Evolutionary conservation across 92 coral and sea anemone species (phyloP).

Genomic region (Epizoanthus fatuus): DNA sequence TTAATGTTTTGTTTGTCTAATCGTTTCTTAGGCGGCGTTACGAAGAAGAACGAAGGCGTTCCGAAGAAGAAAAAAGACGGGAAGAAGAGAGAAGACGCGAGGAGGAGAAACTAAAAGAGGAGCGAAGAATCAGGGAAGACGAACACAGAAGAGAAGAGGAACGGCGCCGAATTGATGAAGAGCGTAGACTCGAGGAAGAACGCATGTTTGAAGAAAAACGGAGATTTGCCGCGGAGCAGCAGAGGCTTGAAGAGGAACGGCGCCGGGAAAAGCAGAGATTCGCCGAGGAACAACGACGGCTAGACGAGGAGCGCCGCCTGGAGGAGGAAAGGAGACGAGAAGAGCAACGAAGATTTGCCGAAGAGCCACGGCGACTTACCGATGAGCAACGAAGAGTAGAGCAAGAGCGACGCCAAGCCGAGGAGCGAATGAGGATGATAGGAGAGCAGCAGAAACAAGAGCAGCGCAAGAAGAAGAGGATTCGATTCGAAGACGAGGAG

Average conservation of each 20-base stretch:
- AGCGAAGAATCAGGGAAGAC: slow-evolving; percentile 44
- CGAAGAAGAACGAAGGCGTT: slow-evolving; percentile 58
- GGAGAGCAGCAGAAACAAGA: slow-evolving; percentile 62
- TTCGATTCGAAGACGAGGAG: slow-evolving; percentile 77
- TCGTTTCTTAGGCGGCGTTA: slow-evolving; percentile 33
- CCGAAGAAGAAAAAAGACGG: slow-evolving; percentile 58
- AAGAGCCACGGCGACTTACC: slow-evolving; percentile 47
- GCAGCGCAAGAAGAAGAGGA: slow-evolving; percentile 55
- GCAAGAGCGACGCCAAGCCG: slow-evolving; percentile 74
- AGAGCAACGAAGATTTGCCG: slow-evolving; percentile 63
- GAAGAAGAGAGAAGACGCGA: slow-evolving; percentile 62
- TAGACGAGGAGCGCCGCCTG: slow-evolving; percentile 68
- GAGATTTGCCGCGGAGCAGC: slow-evolving; percentile 75
- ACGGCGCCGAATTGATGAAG: slow-evolving; percentile 54
- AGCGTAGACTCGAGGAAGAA: slow-evolving; percentile 54
- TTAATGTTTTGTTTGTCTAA: background rate
- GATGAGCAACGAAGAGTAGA: slow-evolving; percentile 71
- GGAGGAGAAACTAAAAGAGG: slow-evolving; percentile 52
- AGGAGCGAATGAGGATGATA: slow-evolving; percentile 71
- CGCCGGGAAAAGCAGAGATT: slow-evolving; percentile 76
- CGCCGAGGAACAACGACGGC: slow-evolving; percentile 70
- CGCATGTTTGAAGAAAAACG: slow-evolving; percentile 62
- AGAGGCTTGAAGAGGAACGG: slow-evolving; percentile 79
- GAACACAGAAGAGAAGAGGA: slow-evolving; percentile 60
- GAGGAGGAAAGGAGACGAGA: slow-evolving; percentile 76